phyloP scores from a whole-genome alignment of 2,113 vertebrate genomes.

The Diglossa brunneiventris region DNA sequence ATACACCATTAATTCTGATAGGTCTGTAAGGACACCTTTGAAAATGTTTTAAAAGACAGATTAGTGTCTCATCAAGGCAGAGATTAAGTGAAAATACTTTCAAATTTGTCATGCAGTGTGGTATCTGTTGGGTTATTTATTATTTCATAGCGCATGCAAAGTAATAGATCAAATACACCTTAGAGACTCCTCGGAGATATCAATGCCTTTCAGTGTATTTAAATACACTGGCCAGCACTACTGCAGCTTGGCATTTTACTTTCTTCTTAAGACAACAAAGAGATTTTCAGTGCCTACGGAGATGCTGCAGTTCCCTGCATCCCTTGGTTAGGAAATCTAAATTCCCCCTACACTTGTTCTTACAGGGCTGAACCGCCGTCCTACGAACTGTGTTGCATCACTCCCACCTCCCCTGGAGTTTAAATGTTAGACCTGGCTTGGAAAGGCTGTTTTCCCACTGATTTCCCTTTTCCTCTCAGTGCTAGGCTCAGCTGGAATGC shows the following conservation, averaged over 20 bases:
- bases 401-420: neutral
- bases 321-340: neutral
- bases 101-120: constrained; percentile 54
- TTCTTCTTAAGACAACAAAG: constrained; percentile 12
- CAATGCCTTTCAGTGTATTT: constrained; percentile 19
- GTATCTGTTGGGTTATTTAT: constrained; percentile 68
- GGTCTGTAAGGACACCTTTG: constrained; percentile 65
- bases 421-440: neutral
- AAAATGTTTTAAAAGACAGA: constrained; percentile 74
- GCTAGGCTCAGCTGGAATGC: neutral
- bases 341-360: neutral
- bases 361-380: neutral
- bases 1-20: constrained; percentile 65
- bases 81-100: constrained; percentile 70
- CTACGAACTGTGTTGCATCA: neutral
- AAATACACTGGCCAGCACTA: neutral
- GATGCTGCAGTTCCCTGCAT: neutral
- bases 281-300: neutral
- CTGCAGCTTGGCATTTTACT: neutral
- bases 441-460: neutral
- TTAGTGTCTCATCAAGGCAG: constrained; percentile 68
- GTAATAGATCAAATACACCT: constrained; percentile 65
- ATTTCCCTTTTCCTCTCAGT: neutral
- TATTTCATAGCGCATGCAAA: constrained; percentile 46
- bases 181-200: constrained; percentile 29